Conservation (phyloP, 2,113 vertebrate genomes). For the Peromyscus californicus region DNA sequence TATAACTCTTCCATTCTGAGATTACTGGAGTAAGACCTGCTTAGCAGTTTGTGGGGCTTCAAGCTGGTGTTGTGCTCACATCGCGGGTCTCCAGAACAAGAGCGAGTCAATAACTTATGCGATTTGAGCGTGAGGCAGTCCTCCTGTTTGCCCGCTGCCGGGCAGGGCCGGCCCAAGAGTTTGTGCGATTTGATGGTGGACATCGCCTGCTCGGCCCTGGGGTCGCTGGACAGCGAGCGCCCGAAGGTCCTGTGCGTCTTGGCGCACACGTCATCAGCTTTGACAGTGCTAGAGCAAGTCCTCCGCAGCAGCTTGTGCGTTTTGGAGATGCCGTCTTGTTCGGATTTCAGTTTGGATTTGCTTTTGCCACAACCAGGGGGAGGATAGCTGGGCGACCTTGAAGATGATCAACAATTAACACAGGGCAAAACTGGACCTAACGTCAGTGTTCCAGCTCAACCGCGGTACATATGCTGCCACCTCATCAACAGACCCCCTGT, state of each 20-base stretch:
- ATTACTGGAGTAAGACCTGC: conserved; percentile 92
- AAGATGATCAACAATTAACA: conserved; percentile 59
- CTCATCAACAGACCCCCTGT: neutral
- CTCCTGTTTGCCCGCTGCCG: conserved; percentile 87
- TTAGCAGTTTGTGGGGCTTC: conserved; percentile 92
- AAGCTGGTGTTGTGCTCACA: conserved; percentile 90
- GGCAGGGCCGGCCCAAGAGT: conserved; percentile 90
- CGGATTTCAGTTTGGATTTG: conserved; percentile 93
- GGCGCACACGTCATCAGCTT: conserved; percentile 90
- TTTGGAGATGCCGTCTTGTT: conserved; percentile 93
- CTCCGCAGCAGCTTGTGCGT: conserved; percentile 93
- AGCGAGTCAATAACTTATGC: conserved; percentile 90
- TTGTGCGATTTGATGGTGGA: conserved; percentile 90
- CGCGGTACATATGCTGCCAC: too few relatives aligned
- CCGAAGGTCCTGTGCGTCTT: conserved; percentile 92
- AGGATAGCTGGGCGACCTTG: conserved; percentile 95
- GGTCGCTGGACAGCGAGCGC: conserved; percentile 91
- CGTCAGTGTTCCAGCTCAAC: neutral
- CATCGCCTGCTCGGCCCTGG: conserved; percentile 89
- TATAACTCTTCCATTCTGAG: conserved; percentile 92
- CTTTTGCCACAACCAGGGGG: conserved; percentile 94
- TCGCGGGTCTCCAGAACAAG: conserved; percentile 91
- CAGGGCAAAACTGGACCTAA: neutral
- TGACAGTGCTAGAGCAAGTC: conserved; percentile 92
- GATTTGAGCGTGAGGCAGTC: conserved; percentile 90